Conservation (phyloP, 2,113 vertebrate genomes). For the Progne subis region DNA sequence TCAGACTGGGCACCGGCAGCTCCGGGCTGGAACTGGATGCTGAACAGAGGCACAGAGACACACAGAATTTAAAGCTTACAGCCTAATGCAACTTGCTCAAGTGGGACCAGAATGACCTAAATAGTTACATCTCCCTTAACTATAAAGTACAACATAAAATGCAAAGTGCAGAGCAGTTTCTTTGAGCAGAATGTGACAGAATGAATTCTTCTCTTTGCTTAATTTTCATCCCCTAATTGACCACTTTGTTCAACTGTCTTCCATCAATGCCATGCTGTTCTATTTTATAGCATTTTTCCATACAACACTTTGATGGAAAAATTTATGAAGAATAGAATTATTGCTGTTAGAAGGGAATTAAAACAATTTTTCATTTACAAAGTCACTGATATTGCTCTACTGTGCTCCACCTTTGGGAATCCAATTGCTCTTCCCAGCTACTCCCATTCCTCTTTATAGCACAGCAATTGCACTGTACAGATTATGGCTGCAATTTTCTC, state of each 20-base stretch:
- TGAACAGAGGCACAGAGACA: background rate
- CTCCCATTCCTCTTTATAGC: slow-evolving; percentile 82
- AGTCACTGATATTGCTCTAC: slow-evolving; percentile 78
- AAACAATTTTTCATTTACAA: slow-evolving; percentile 87
- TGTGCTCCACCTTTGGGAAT: slow-evolving; percentile 83
- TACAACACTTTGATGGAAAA: slow-evolving; percentile 83
- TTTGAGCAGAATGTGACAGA: slow-evolving; percentile 27
- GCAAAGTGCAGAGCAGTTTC: background rate
- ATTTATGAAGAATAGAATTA: slow-evolving; percentile 88
- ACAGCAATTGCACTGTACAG: slow-evolving; percentile 73
- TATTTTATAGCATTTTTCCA: slow-evolving; percentile 74
- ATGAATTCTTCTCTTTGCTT: slow-evolving; percentile 28
- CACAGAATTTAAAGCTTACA: background rate
- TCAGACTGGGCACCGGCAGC: no score
- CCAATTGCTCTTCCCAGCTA: slow-evolving; percentile 67
- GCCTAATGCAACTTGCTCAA: background rate
- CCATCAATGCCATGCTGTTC: slow-evolving; percentile 53
- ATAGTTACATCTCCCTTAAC: background rate
- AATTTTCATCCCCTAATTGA: slow-evolving; percentile 66
- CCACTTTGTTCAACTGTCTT: slow-evolving; percentile 50
- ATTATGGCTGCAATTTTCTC: slow-evolving; percentile 84
- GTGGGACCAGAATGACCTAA: background rate
- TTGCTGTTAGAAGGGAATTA: slow-evolving; percentile 85
- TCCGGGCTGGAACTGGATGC: accelerated
- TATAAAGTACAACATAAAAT: background rate